Evolutionary conservation across 2,888 invertebrate genomes (phyloP).

Genomic region (Dicyrtoma fusca): DNA sequence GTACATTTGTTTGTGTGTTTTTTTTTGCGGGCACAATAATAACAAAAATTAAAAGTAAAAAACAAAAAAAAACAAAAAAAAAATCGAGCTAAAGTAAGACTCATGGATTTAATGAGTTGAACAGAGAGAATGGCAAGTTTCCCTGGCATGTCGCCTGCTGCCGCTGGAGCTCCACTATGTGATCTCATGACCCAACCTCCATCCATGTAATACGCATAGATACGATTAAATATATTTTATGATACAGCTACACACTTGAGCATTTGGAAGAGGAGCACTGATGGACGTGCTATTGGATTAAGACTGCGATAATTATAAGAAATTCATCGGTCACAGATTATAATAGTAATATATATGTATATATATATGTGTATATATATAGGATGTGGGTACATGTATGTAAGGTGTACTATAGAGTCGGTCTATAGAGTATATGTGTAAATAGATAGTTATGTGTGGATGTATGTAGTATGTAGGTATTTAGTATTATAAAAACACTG

Average conservation of each 20-base stretch:
- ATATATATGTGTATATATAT: too few species aligned
- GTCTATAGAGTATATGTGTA: neutral
- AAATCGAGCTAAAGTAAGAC: neutral
- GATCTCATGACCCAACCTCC: constrained; percentile 16
- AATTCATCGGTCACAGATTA: constrained; percentile 20
- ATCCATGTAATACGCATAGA: constrained; percentile 35
- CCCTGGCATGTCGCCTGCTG: constrained; percentile 22
- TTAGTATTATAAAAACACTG: constrained; percentile 35
- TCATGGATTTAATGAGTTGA: constrained; percentile 8
- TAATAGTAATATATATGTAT: neutral
- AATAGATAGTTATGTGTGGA: neutral
- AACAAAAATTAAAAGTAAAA: neutral
- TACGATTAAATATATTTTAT: constrained; percentile 32
- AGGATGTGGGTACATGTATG: too few species aligned
- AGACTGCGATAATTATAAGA: constrained; percentile 24
- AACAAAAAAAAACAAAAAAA: neutral
- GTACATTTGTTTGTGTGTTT: neutral
- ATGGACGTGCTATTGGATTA: constrained; percentile 23
- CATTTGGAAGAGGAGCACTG: constrained; percentile 43
- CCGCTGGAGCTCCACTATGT: constrained; percentile 24
- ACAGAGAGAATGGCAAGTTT: constrained; percentile 23
- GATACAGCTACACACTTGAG: constrained; percentile 43
- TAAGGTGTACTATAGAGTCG: too few species aligned
- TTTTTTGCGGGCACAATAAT: neutral
- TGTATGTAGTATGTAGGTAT: constrained; percentile 6